Percentiles rank a stretch among this genome's conserved stretches.
Conservation (phyloP, 2,797 vertebrate genomes). For the Ctenopoma multispine region DNA sequence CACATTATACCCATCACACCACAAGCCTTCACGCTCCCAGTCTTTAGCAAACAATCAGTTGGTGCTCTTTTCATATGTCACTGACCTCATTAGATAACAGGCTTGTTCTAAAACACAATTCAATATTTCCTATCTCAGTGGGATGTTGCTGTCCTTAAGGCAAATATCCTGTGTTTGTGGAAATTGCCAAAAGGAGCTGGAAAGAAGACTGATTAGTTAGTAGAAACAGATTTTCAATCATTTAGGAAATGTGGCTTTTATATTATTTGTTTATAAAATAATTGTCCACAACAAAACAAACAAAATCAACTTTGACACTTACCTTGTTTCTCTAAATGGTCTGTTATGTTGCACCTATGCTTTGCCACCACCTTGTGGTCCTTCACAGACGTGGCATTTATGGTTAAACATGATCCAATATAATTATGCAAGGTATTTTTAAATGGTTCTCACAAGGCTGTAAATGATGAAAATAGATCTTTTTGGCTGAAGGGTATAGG, state of each 20-base stretch:
- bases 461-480: constrained; percentile 63
- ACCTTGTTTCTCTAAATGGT: not conserved
- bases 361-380: constrained; percentile 72
- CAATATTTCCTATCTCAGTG: too few species aligned
- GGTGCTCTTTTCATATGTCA: constrained; percentile 9
- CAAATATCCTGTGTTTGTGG: constrained; percentile 28
- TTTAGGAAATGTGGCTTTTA: constrained; percentile 5
- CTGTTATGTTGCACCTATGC: not conserved
- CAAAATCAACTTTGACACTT: not conserved
- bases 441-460: constrained; percentile 7
- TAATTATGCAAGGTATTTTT: constrained; percentile 51
- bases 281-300: too few species aligned
- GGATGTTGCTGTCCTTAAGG: not conserved
- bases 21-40: not conserved
- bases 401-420: constrained; percentile 27
- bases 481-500: constrained; percentile 40
- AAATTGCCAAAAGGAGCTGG: not conserved
- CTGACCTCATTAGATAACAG: constrained; percentile 24
- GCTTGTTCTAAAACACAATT: not conserved
- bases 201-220: not conserved
- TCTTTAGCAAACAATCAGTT: constrained; percentile 19
- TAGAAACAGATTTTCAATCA: not conserved
- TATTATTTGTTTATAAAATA: constrained; percentile 23
- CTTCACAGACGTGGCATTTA: constrained; percentile 8
- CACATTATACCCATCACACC: constrained; percentile 3